Conservation (phyloP, 2,113 vertebrate species). For the Cacatua alba region DNA sequence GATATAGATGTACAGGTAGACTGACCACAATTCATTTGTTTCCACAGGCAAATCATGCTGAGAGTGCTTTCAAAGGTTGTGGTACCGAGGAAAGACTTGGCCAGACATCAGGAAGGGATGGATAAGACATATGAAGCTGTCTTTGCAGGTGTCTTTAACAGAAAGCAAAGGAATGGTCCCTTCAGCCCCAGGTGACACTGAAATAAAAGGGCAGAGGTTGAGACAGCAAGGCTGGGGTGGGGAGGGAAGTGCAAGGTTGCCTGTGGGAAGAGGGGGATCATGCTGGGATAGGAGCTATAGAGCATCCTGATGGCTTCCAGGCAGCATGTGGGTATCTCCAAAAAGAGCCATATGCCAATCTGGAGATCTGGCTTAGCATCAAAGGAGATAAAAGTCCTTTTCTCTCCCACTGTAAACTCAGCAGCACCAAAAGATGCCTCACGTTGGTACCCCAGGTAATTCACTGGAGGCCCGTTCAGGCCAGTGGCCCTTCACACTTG, state of each 20-base stretch:
- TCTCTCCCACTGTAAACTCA: background rate
- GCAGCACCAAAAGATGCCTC: background rate
- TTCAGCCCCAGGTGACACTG: background rate
- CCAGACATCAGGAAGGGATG: background rate
- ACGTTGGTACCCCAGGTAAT: no score
- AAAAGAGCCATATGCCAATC: background rate
- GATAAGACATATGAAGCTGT: background rate
- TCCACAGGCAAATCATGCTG: background rate
- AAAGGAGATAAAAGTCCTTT: background rate
- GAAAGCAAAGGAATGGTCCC: background rate
- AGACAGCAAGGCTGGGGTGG: background rate
- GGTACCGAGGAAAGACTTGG: background rate
- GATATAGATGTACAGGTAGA: no score
- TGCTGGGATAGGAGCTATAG: background rate
- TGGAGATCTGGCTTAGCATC: background rate
- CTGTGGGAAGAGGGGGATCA: background rate
- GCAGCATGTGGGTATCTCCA: background rate
- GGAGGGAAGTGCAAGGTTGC: background rate
- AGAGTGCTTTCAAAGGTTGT: background rate
- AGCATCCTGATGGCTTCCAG: background rate
- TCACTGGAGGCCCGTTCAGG: fast-evolving
- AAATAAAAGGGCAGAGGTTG: background rate
- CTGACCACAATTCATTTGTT: background rate
- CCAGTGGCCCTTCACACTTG: background rate
- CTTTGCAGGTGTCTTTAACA: background rate